These are phyloP conservation scores for Pachycephus smyrnensis DNA, from an alignment of 2,888 invertebrate species.

Conservation along the genomic window DNA sequence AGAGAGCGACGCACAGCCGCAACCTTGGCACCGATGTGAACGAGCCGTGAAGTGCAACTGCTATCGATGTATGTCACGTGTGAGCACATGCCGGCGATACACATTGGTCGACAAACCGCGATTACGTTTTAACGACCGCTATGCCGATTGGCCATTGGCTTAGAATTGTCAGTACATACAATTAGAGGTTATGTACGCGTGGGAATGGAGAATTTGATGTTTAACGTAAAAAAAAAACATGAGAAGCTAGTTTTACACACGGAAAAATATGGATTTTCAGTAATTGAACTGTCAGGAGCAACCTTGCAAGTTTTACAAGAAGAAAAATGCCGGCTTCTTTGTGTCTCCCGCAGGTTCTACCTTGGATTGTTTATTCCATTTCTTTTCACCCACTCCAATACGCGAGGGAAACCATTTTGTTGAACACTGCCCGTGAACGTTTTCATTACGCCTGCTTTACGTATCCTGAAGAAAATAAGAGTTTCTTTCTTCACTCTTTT, in stretches of 20 bases:
- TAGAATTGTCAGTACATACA: not conserved
- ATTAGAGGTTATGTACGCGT: not conserved
- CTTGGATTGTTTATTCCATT: not conserved
- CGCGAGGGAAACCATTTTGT: not conserved
- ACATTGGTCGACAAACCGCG: not conserved
- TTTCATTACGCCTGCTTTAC: not conserved
- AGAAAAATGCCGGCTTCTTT: not conserved
- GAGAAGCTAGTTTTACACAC: no score
- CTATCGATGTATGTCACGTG: conserved; percentile 11
- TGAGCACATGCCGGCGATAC: not conserved
- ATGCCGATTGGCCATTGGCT: not conserved
- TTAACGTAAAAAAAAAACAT: not conserved
- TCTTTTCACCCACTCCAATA: not conserved
- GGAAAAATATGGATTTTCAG: not conserved
- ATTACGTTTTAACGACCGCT: not conserved
- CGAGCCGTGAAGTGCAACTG: conserved; percentile 59
- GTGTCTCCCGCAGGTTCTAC: not conserved
- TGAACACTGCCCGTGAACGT: not conserved
- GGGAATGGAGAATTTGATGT: not conserved
- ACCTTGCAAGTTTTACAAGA: not conserved
- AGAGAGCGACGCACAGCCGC: conserved; percentile 33
- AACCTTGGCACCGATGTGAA: conserved; percentile 65
- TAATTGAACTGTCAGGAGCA: not conserved
- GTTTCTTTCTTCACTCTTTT: not conserved
- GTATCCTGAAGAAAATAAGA: not conserved